Conservation (phyloP, 2,113 vertebrate species). For the Eublepharis macularius region DNA sequence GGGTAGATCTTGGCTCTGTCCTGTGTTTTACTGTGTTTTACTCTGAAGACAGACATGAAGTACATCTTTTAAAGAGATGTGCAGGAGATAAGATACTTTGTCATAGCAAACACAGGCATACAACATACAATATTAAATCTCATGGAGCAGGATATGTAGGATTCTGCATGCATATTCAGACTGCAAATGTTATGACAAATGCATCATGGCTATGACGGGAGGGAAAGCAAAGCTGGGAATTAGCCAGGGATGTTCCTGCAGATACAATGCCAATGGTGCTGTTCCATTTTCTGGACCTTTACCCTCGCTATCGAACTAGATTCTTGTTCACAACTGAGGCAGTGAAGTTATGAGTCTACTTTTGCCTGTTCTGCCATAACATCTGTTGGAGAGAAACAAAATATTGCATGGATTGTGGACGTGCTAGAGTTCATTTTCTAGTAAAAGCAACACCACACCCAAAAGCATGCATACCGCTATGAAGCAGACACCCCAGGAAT, state of each 20-base stretch:
- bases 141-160: too few species aligned
- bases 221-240: neutral
- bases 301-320: neutral
- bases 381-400: neutral
- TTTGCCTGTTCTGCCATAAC: neutral
- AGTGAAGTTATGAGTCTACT: fast-evolving
- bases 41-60: too few species aligned
- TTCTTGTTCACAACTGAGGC: neutral
- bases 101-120: too few species aligned
- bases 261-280: neutral
- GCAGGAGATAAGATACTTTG: too few species aligned
- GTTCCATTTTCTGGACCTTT: neutral
- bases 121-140: too few species aligned
- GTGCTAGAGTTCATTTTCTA: fast-evolving
- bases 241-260: too few species aligned
- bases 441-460: neutral
- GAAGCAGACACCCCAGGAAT: neutral
- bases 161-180: too few species aligned
- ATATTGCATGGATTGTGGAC: fast-evolving
- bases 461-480: neutral
- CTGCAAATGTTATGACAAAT: too few species aligned
- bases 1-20: too few species aligned
- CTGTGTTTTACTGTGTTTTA: too few species aligned
- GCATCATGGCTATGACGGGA: too few species aligned
- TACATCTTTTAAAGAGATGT: too few species aligned